Evolutionary conservation across 1,140 invertebrate genomes (phyloP).

Genomic region (Cryptotermes secundus): DNA sequence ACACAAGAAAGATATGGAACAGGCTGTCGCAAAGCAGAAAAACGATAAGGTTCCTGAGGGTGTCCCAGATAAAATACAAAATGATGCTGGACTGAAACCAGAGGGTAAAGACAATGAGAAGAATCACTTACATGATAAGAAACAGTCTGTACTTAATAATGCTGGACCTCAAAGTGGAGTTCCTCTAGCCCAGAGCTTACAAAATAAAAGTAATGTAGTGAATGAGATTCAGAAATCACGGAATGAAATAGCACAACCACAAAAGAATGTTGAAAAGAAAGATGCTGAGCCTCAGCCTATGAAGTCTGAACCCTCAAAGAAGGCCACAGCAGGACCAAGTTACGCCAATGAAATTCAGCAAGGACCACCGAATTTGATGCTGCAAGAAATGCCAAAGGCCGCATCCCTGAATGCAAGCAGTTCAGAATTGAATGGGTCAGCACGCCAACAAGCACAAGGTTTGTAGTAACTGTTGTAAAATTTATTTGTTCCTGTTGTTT

Average conservation of each 20-base stretch:
- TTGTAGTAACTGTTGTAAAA: background rate
- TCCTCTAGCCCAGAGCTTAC: no score
- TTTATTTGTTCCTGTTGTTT: no score
- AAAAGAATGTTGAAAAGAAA: conserved; percentile 49
- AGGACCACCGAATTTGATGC: background rate
- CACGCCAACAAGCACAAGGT: background rate
- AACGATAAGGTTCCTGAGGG: background rate
- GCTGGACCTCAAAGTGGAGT: no score
- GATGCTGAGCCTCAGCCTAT: conserved; percentile 43
- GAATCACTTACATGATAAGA: no score
- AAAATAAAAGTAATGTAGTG: background rate
- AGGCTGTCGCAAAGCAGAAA: conserved; percentile 37
- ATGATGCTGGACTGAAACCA: background rate
- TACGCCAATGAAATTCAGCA: background rate
- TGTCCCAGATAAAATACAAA: background rate
- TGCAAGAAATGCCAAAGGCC: background rate
- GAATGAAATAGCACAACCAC: background rate
- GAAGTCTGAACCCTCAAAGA: conserved; percentile 54
- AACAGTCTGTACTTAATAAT: background rate
- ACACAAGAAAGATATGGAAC: conserved; percentile 42
- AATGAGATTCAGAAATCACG: background rate
- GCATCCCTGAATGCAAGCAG: background rate
- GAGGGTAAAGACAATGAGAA: conserved; percentile 15
- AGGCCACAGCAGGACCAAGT: conserved; percentile 45
- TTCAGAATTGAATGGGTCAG: background rate